phyloP scores from a whole-genome alignment of 2,888 invertebrate genomes.

The Glyphotaelius pellucidus region DNA sequence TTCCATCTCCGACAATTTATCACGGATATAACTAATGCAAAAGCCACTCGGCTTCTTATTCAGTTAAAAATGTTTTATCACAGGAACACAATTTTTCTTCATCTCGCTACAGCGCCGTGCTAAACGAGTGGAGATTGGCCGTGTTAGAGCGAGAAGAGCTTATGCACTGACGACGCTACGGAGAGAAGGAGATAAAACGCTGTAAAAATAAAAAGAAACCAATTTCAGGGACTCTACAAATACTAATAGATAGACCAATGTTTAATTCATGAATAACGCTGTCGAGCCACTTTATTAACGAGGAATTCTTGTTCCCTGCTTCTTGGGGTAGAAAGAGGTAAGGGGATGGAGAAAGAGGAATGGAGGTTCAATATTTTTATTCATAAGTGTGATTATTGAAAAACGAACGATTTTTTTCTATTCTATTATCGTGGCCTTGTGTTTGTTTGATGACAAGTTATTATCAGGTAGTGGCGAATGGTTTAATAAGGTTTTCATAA shows the following conservation, averaged over 20 bases:
- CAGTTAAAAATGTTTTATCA: slow-evolving; percentile 16
- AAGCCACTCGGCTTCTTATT: neutral
- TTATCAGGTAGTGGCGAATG: too few relatives aligned
- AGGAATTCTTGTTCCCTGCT: slow-evolving; percentile 37
- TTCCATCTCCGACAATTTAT: neutral
- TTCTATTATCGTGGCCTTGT: too few relatives aligned
- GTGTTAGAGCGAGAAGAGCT: neutral
- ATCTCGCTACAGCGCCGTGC: slow-evolving; percentile 13
- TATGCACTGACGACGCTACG: neutral
- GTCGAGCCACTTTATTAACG: slow-evolving; percentile 65
- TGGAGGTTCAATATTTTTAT: slow-evolving; percentile 62
- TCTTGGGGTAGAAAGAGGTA: slow-evolving; percentile 4
- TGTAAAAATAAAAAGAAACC: slow-evolving; percentile 48
- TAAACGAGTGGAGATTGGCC: slow-evolving; percentile 23
- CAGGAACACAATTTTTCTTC: slow-evolving; percentile 34
- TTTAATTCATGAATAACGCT: slow-evolving; percentile 63
- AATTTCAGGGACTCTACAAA: slow-evolving; percentile 56
- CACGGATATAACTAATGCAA: slow-evolving; percentile 7
- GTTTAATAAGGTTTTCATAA: too few relatives aligned
- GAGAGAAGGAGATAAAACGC: slow-evolving; percentile 21
- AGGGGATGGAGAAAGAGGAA: neutral
- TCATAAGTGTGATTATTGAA: slow-evolving; percentile 65
- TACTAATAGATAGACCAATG: slow-evolving; percentile 64
- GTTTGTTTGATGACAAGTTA: too few relatives aligned
- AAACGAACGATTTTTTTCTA: neutral